phyloP scores from a whole-genome alignment of 2,113 vertebrate genomes.

The Notarius lentiginosus region DNA sequence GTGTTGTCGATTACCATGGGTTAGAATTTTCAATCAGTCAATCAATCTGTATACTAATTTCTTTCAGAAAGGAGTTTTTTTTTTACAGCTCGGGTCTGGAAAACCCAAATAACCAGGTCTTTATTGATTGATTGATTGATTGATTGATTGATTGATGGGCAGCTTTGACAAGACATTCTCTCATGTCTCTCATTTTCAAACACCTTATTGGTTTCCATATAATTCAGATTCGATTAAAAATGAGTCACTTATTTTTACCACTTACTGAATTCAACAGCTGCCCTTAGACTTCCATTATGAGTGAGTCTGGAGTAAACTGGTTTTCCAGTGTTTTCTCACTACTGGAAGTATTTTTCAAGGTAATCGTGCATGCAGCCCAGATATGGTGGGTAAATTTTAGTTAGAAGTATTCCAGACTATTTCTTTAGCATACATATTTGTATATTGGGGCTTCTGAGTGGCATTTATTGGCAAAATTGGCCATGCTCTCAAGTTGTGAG shows the following conservation, averaged over 20 bases:
- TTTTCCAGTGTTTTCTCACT: not conserved
- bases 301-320: not conserved
- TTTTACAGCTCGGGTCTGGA: not conserved
- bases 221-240: not conserved
- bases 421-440: not conserved
- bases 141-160: not conserved
- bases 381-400: not conserved
- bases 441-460: not conserved
- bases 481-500: not conserved
- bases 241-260: not conserved
- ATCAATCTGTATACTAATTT: not conserved
- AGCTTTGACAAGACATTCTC: not conserved
- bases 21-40: not conserved
- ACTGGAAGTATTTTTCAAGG: not conserved
- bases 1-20: not conserved
- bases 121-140: not conserved
- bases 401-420: not conserved
- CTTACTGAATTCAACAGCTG: not conserved
- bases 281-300: not conserved
- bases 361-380: not conserved
- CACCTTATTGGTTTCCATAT: not conserved
- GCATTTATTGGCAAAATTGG: not conserved
- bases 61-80: not conserved
- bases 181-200: not conserved
- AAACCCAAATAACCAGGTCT: not conserved